Evolutionary conservation across 1,140 invertebrate species (phyloP).

Genomic region (Sminthurides bifidus): DNA sequence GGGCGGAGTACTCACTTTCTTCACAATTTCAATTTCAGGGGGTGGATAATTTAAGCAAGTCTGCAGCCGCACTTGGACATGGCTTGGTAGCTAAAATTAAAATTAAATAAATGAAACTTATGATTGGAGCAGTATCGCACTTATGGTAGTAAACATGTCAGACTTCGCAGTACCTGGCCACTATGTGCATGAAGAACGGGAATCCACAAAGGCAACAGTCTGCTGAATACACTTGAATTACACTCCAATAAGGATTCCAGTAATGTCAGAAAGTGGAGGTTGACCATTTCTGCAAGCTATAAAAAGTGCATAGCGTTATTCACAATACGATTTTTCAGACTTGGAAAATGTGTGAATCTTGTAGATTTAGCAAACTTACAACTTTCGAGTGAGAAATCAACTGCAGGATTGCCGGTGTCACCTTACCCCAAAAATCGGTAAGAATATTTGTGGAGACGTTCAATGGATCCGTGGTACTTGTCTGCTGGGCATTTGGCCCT

Average conservation of each 20-base stretch:
- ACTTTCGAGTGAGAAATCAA: slow-evolving; percentile 85
- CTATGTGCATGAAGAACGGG: slow-evolving; percentile 82
- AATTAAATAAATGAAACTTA: neutral
- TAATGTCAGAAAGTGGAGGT: slow-evolving; percentile 87
- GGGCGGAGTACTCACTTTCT: too few relatives aligned
- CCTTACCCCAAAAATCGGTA: slow-evolving; percentile 97
- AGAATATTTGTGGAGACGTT: slow-evolving; percentile 64
- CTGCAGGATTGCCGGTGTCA: slow-evolving; percentile 88
- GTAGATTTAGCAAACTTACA: slow-evolving; percentile 43
- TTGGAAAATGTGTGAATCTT: slow-evolving; percentile 21
- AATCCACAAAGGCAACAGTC: slow-evolving; percentile 74
- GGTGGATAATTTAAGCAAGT: slow-evolving; percentile 68
- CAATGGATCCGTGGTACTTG: slow-evolving; percentile 51
- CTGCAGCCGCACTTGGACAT: slow-evolving; percentile 79
- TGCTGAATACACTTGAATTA: slow-evolving; percentile 79
- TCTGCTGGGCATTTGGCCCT: slow-evolving; percentile 49
- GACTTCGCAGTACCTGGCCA: slow-evolving; percentile 50
- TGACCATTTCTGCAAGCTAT: slow-evolving; percentile 92
- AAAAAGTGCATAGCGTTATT: slow-evolving; percentile 17
- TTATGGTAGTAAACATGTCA: too few relatives aligned
- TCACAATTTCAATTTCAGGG: slow-evolving; percentile 13
- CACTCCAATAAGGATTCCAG: slow-evolving; percentile 92
- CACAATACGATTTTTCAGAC: neutral
- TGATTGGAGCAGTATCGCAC: too few relatives aligned
- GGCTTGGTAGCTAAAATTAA: slow-evolving; percentile 64